Percentiles rank a stretch among this genome's conserved stretches.
Evolutionary conservation across 2,797 vertebrate genomes (phyloP).

Genomic region (Galagoides demidoff): DNA sequence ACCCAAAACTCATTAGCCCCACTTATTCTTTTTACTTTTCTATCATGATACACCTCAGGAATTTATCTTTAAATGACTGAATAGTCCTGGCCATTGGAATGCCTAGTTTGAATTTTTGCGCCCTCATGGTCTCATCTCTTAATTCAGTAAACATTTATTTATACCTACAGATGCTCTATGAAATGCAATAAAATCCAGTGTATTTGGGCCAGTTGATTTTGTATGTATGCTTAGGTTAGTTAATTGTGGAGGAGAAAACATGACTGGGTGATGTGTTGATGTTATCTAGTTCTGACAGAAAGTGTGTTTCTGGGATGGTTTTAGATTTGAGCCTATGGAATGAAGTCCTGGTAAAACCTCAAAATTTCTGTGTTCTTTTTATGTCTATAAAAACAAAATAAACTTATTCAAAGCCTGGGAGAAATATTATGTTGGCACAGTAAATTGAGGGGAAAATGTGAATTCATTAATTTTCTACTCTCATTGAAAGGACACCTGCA

Average conservation of each 20-base stretch:
- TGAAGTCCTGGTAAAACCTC: not conserved
- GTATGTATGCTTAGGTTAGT: not conserved
- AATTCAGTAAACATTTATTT: not conserved
- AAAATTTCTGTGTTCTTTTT: not conserved
- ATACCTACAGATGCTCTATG: not conserved
- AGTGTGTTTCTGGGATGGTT: not conserved
- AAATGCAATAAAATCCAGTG: not conserved
- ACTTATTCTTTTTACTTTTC: not conserved
- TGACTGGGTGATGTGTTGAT: not conserved
- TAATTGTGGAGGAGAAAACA: not conserved
- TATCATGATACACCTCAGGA: not conserved
- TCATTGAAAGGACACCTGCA: constrained; percentile 68
- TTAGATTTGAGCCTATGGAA: not conserved
- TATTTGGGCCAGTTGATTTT: not conserved
- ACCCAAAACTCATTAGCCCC: not conserved
- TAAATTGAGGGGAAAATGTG: constrained; percentile 15
- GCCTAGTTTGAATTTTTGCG: not conserved
- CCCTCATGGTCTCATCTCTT: not conserved
- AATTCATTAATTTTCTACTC: constrained; percentile 44
- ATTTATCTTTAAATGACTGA: not conserved
- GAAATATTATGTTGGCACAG: constrained; percentile 43
- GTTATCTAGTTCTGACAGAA: not conserved
- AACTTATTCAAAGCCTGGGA: constrained; percentile 53
- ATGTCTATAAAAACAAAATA: constrained; percentile 22
- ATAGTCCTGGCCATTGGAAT: not conserved